These are phyloP conservation scores for Pollenia labialis DNA, from an alignment of 2,888 invertebrate species.

Conservation along the genomic window DNA sequence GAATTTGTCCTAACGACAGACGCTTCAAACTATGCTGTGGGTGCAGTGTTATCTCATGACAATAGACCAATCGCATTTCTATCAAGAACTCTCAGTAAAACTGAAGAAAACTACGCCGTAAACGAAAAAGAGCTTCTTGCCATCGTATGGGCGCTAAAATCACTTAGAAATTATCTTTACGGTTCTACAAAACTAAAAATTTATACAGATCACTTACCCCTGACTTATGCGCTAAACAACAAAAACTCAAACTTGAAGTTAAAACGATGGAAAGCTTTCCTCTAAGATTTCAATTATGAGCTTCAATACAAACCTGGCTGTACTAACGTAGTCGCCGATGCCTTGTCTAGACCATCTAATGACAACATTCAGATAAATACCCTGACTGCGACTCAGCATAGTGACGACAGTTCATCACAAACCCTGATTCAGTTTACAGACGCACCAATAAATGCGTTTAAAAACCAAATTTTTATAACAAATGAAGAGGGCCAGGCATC, in stretches of 20 bases:
- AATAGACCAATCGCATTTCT: slow-evolving; percentile 52
- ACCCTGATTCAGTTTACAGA: slow-evolving; percentile 56
- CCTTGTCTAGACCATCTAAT: slow-evolving; percentile 1
- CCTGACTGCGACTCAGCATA: slow-evolving; percentile 54
- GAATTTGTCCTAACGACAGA: slow-evolving; percentile 61
- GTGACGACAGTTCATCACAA: slow-evolving; percentile 69
- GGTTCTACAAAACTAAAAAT: slow-evolving; percentile 62
- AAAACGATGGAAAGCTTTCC: neutral
- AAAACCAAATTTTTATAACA: too few relatives aligned
- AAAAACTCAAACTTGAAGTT: slow-evolving; percentile 52
- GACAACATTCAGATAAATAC: slow-evolving; percentile 41
- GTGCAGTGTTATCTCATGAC: slow-evolving; percentile 63
- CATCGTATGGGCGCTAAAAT: slow-evolving; percentile 43
- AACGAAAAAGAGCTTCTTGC: slow-evolving; percentile 43
- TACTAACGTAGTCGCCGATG: slow-evolving; percentile 60
- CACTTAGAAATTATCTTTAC: slow-evolving; percentile 62
- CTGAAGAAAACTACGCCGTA: slow-evolving; percentile 59
- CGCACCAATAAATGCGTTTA: slow-evolving; percentile 59
- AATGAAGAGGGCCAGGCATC: too few relatives aligned
- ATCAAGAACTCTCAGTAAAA: slow-evolving; percentile 45
- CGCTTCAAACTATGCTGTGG: slow-evolving; percentile 60
- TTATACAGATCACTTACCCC: slow-evolving; percentile 62
- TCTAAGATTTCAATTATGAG: slow-evolving; percentile 71
- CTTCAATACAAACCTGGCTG: slow-evolving; percentile 64
- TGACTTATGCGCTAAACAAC: slow-evolving; percentile 66